phyloP scores from a whole-genome alignment of 2,888 invertebrate species.

The Sarcophaga caerulescens region DNA sequence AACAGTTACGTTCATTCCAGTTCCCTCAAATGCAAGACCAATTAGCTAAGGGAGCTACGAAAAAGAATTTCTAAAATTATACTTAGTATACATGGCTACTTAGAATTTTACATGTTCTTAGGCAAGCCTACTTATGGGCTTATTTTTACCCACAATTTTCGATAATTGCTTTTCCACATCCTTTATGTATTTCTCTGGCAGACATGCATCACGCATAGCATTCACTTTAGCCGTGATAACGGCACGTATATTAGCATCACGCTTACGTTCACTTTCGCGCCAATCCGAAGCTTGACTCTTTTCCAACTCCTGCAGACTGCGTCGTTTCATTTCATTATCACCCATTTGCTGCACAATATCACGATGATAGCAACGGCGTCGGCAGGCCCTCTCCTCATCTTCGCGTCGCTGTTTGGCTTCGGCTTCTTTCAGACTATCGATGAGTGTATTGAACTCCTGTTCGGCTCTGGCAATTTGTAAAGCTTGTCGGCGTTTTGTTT shows the following conservation, averaged over 20 bases:
- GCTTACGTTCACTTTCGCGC: conserved; percentile 77
- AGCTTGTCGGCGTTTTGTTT: conserved; percentile 77
- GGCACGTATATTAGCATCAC: conserved; percentile 78
- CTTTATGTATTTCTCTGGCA: conserved; percentile 80
- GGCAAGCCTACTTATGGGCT: not conserved
- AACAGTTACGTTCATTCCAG: no score
- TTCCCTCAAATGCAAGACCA: no score
- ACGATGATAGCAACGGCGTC: conserved; percentile 76
- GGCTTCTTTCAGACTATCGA: conserved; percentile 77
- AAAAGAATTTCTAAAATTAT: no score
- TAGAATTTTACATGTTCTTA: not conserved
- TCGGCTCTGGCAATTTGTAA: conserved; percentile 79
- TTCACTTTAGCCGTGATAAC: conserved; percentile 79
- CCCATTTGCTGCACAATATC: conserved; percentile 80
- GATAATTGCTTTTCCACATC: conserved; percentile 79
- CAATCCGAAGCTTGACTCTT: conserved; percentile 76
- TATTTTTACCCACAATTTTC: conserved; percentile 69
- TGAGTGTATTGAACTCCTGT: conserved; percentile 76
- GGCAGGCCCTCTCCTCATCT: conserved; percentile 73
- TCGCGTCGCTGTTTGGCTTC: conserved; percentile 76
- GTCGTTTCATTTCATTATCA: conserved; percentile 77
- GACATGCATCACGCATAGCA: conserved; percentile 79
- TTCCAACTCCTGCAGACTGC: conserved; percentile 74
- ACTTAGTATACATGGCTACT: no score
- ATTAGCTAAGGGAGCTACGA: no score